These are phyloP conservation scores for Mohoua ochrocephala DNA, from an alignment of 2,113 vertebrate species.

Conservation along the genomic window DNA sequence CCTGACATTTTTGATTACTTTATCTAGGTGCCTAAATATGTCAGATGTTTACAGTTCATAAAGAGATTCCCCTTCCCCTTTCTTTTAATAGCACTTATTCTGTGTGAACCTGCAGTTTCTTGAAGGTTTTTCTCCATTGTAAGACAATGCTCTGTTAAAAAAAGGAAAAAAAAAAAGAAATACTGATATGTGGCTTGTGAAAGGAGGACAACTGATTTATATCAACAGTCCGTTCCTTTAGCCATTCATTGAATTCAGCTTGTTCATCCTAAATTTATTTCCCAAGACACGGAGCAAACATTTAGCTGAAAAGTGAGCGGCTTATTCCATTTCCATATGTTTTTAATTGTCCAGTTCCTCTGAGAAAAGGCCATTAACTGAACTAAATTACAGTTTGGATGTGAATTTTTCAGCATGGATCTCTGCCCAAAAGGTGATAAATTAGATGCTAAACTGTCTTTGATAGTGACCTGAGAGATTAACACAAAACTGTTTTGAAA, in stretches of 20 bases:
- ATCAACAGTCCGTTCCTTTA: background rate
- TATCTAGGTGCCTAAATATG: conserved; percentile 22
- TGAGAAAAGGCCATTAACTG: conserved; percentile 60
- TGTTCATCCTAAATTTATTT: conserved; percentile 56
- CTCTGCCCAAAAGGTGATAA: conserved; percentile 62
- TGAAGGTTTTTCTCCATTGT: background rate
- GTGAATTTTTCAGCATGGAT: conserved; percentile 55
- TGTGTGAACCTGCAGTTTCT: background rate
- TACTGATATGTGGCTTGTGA: background rate
- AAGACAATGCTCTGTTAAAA: background rate
- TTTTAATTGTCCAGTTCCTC: conserved; percentile 59
- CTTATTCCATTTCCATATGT: conserved; percentile 44
- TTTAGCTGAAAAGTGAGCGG: conserved; percentile 51
- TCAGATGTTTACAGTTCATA: background rate
- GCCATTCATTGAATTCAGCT: conserved; percentile 31
- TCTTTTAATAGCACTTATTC: background rate
- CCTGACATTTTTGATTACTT: conserved; percentile 42
- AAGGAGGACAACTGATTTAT: conserved; percentile 35
- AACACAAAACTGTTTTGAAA: conserved; percentile 49
- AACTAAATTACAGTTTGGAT: conserved; percentile 62
- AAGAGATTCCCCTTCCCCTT: background rate
- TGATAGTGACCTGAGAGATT: conserved; percentile 52
- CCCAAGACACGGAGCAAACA: conserved; percentile 33
- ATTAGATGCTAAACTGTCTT: conserved; percentile 60
- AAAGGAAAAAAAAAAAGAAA: background rate